Conservation (phyloP, 2,888 invertebrate species). For the Andrena fulva region DNA sequence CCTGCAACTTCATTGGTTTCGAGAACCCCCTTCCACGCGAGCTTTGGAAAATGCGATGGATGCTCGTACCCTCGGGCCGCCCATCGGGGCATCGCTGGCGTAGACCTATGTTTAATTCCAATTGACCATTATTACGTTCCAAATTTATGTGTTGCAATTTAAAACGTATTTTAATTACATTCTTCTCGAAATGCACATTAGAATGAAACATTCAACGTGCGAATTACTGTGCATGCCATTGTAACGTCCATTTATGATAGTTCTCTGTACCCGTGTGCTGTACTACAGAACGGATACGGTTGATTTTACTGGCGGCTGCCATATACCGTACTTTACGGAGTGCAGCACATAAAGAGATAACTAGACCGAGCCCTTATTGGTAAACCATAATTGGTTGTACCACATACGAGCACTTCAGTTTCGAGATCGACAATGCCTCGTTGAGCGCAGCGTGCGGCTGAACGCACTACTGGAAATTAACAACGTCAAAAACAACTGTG, state of each 20-base stretch:
- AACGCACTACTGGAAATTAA: conserved; percentile 45
- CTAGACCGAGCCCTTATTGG: conserved; percentile 62
- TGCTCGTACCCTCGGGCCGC: no score
- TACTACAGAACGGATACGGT: conserved; percentile 25
- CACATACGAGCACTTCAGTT: conserved; percentile 39
- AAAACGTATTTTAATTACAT: no score
- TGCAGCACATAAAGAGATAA: conserved; percentile 58
- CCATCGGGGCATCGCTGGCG: no score
- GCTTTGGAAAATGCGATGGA: no score
- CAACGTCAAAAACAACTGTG: conserved; percentile 36
- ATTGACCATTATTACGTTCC: no score
- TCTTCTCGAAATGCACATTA: not conserved
- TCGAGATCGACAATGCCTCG: conserved; percentile 59
- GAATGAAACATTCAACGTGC: not conserved
- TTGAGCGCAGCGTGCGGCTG: conserved; percentile 45
- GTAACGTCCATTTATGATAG: conserved; percentile 28
- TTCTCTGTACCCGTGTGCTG: not conserved
- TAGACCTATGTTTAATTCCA: not conserved
- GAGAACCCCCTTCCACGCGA: no score
- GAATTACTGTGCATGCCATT: not conserved
- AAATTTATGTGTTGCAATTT: no score
- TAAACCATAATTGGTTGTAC: conserved; percentile 61
- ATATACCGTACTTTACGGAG: not conserved
- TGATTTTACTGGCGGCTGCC: conserved; percentile 43
- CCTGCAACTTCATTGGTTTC: no score